Conservation (phyloP, 2,797 vertebrate species). For the Darevskia nairensis region DNA sequence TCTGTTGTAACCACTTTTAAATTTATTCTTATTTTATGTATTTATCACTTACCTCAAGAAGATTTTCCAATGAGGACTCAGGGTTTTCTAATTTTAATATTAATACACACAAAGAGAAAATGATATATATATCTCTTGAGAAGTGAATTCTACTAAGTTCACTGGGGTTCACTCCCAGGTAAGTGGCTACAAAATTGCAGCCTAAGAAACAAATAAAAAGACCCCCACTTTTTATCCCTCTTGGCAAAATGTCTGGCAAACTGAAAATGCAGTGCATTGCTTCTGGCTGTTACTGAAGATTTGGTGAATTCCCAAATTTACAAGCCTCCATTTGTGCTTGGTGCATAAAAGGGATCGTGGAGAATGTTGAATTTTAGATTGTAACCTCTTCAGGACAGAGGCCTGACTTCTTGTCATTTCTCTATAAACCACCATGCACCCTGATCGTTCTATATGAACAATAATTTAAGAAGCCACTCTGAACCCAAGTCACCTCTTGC, state of each 20-base stretch:
- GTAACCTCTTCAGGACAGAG: not conserved
- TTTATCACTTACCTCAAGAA: too few species aligned
- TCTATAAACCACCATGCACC: not conserved
- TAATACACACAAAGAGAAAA: too few species aligned
- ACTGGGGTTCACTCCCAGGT: not conserved
- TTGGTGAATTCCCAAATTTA: not conserved
- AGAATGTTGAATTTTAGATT: not conserved
- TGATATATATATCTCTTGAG: not conserved
- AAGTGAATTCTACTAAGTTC: not conserved
- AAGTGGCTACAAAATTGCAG: not conserved
- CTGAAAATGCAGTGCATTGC: not conserved
- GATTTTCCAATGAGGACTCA: too few species aligned
- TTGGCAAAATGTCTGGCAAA: not conserved
- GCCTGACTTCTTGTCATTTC: not conserved
- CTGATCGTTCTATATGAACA: not conserved
- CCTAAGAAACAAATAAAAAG: not conserved
- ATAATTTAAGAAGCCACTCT: not conserved
- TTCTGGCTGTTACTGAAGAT: not conserved
- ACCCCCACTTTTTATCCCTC: not conserved
- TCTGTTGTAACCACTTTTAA: not conserved
- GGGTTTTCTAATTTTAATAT: too few species aligned
- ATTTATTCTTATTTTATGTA: too few species aligned
- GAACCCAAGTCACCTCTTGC: not conserved
- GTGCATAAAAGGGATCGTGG: not conserved
- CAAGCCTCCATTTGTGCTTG: not conserved